These are phyloP conservation scores for Calliopsis andreniformis DNA, from an alignment of 1,140 invertebrate species.

Conservation along the genomic window DNA sequence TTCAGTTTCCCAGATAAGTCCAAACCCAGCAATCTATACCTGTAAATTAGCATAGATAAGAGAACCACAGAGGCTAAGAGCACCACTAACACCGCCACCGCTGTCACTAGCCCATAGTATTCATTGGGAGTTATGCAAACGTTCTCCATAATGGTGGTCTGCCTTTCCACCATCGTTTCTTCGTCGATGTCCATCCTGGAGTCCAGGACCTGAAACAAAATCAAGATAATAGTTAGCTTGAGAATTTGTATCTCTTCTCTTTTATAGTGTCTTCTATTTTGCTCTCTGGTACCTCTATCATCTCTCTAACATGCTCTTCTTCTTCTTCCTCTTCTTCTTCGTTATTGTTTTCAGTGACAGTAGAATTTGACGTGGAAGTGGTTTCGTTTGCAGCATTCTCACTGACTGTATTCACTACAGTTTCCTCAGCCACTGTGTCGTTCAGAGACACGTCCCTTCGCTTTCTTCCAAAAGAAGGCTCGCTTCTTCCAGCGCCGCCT, in stretches of 20 bases:
- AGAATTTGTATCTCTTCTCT: too few species aligned
- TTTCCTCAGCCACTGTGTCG: constrained; percentile 58
- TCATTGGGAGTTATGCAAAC: constrained; percentile 88
- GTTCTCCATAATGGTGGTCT: constrained; percentile 83
- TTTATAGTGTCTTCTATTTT: too few species aligned
- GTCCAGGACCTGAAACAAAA: constrained; percentile 83
- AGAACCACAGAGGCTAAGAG: constrained; percentile 85
- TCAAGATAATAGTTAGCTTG: too few species aligned
- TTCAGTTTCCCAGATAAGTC: not conserved
- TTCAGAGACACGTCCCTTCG: constrained; percentile 82
- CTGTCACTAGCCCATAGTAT: constrained; percentile 89
- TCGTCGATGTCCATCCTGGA: constrained; percentile 87
- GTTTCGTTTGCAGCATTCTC: constrained; percentile 48
- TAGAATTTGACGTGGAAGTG: constrained; percentile 33
- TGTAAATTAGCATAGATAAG: constrained; percentile 86
- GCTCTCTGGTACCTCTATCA: constrained; percentile 95
- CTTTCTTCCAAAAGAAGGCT: constrained; percentile 90
- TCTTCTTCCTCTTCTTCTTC: constrained; percentile 61
- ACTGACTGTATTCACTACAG: constrained; percentile 52
- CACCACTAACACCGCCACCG: constrained; percentile 86
- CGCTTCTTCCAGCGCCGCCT: constrained; percentile 87
- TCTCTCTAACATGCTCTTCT: constrained; percentile 89
- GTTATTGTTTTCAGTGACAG: constrained; percentile 22
- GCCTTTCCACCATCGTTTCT: constrained; percentile 83
- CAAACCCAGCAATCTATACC: constrained; percentile 76